These are phyloP conservation scores for Gallinago jamesoni DNA, from an alignment of 2,113 vertebrate species.

Conservation along the genomic window DNA sequence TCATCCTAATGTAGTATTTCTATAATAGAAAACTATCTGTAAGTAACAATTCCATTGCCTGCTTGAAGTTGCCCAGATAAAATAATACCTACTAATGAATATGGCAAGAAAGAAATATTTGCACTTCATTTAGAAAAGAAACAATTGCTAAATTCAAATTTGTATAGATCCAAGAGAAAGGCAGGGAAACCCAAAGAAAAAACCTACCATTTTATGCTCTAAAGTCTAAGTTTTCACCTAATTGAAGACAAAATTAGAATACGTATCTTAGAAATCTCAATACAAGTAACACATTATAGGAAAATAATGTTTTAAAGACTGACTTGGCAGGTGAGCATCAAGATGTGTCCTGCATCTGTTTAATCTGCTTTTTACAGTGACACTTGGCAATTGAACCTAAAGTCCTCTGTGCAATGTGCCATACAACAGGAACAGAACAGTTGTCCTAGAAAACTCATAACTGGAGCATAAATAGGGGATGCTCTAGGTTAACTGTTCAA, in stretches of 20 bases:
- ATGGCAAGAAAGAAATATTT: neutral
- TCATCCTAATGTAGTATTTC: neutral
- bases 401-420: neutral
- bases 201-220: neutral
- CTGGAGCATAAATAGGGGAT: neutral
- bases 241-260: neutral
- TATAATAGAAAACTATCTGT: neutral
- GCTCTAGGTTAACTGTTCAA: neutral
- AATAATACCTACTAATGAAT: neutral
- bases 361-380: neutral
- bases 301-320: neutral
- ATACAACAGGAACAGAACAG: neutral
- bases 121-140: neutral
- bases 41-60: neutral
- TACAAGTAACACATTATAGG: neutral
- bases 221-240: neutral
- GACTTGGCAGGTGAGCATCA: neutral
- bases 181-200: neutral
- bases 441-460: neutral
- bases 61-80: neutral
- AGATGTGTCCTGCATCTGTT: neutral
- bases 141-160: neutral
- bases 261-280: neutral
- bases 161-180: neutral
- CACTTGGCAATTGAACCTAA: fast-evolving